Evolutionary conservation across 2,113 vertebrate genomes (phyloP).

Genomic region (Myocastor coypus): DNA sequence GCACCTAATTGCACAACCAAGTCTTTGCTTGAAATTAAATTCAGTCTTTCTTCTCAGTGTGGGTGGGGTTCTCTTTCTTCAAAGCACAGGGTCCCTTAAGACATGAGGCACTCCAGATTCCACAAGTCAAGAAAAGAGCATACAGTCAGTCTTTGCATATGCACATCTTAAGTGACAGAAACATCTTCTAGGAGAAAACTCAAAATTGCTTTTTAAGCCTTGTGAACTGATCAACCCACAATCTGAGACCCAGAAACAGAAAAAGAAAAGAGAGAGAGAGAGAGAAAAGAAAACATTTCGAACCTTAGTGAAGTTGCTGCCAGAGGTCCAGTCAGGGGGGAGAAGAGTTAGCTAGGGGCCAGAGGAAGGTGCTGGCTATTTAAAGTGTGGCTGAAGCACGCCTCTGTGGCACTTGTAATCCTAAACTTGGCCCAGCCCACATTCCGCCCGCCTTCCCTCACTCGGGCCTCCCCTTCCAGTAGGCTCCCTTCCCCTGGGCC

Average conservation of each 20-base stretch:
- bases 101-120: not conserved
- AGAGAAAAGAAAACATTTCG: slow-evolving; percentile 58
- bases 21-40: not conserved
- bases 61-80: not conserved
- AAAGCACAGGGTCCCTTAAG: not conserved
- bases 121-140: slow-evolving; percentile 27
- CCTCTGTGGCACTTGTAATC: slow-evolving; percentile 87
- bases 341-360: slow-evolving; percentile 62
- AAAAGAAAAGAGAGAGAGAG: not conserved
- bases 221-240: not conserved
- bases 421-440: slow-evolving; percentile 92
- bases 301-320: slow-evolving; percentile 82
- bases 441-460: slow-evolving; percentile 81
- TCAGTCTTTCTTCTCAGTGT: slow-evolving; percentile 7
- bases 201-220: not conserved
- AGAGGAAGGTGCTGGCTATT: slow-evolving; percentile 88
- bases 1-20: not conserved
- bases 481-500: slow-evolving; percentile 74
- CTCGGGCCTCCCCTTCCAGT: slow-evolving; percentile 70
- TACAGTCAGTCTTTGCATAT: not conserved
- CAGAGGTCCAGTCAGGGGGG: slow-evolving; percentile 59
- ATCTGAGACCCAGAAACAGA: slow-evolving; percentile 28
- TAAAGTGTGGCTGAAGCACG: slow-evolving; percentile 84
- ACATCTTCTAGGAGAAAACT: not conserved
- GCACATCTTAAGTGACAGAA: slow-evolving; percentile 6